These are phyloP conservation scores for Puntigrus tetrazona DNA, from an alignment of 2,113 vertebrate genomes.

Conservation along the genomic window DNA sequence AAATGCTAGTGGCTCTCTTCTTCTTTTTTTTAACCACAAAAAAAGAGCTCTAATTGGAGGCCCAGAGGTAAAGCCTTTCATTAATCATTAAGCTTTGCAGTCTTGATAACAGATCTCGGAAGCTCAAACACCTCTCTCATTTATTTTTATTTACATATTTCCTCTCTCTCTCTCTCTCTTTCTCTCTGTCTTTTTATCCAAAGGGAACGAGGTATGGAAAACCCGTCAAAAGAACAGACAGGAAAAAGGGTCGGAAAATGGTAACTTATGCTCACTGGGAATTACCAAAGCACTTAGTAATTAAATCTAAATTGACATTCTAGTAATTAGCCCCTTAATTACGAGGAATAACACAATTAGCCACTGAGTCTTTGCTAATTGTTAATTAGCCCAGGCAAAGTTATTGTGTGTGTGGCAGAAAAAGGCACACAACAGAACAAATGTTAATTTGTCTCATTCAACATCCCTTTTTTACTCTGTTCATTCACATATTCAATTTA, in stretches of 20 bases:
- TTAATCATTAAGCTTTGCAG: conserved; percentile 70
- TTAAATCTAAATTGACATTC: conserved; percentile 88
- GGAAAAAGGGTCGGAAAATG: conserved; percentile 52
- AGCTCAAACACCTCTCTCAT: conserved; percentile 74
- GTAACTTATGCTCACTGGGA: conserved; percentile 81
- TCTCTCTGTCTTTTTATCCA: conserved; percentile 49
- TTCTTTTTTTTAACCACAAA: conserved; percentile 63
- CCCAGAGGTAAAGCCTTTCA: conserved; percentile 72
- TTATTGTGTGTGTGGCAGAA: conserved; percentile 79
- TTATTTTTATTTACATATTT: conserved; percentile 72
- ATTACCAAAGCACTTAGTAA: conserved; percentile 86
- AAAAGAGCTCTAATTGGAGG: conserved; percentile 71
- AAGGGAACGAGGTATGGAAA: conserved; percentile 61
- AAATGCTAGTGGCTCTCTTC: conserved; percentile 42
- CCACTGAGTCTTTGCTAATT: conserved; percentile 83
- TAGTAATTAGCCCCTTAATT: conserved; percentile 86
- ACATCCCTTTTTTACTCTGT: conserved; percentile 62
- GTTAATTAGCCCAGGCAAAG: conserved; percentile 86
- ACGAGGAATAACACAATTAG: conserved; percentile 87
- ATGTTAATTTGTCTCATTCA: conserved; percentile 80
- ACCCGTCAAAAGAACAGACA: conserved; percentile 59
- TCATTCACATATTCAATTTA: conserved; percentile 44
- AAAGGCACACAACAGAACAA: conserved; percentile 81
- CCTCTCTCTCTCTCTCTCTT: conserved; percentile 41
- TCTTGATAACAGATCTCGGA: conserved; percentile 59